Percentiles rank a stretch among this genome's conserved stretches.
These are phyloP conservation scores for Triops cancriformis DNA, from an alignment of 1,140 invertebrate species.

Conservation along the genomic window DNA sequence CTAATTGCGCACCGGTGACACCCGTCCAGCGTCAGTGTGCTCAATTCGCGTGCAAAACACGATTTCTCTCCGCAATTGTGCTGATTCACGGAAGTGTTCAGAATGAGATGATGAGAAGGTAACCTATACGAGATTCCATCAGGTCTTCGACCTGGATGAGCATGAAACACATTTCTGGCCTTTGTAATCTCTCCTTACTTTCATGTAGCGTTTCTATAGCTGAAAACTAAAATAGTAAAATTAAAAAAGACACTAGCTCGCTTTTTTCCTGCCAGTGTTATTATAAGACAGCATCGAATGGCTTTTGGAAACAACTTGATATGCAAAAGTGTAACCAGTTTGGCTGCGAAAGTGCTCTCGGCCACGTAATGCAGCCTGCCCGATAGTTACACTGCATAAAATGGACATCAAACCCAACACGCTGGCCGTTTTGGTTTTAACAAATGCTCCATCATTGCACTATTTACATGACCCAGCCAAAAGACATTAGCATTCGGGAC, in stretches of 20 bases:
- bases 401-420: neutral
- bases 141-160: neutral
- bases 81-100: conserved; percentile 5
- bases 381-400: neutral
- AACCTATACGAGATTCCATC: conserved; percentile 2
- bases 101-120: neutral
- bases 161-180: neutral
- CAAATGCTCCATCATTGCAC: neutral
- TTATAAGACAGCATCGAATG: conserved; percentile 3
- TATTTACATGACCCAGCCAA: neutral
- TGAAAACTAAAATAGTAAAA: no score
- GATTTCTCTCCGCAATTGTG: neutral
- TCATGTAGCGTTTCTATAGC: neutral
- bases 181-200: neutral
- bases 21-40: neutral
- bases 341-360: neutral
- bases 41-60: neutral
- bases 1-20: neutral
- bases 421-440: neutral
- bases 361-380: neutral
- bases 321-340: conserved; percentile 10
- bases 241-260: neutral
- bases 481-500: neutral
- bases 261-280: neutral
- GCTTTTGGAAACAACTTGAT: neutral